phyloP scores from a whole-genome alignment of 2,888 invertebrate genomes.

The Pachymerium ferrugineum region DNA sequence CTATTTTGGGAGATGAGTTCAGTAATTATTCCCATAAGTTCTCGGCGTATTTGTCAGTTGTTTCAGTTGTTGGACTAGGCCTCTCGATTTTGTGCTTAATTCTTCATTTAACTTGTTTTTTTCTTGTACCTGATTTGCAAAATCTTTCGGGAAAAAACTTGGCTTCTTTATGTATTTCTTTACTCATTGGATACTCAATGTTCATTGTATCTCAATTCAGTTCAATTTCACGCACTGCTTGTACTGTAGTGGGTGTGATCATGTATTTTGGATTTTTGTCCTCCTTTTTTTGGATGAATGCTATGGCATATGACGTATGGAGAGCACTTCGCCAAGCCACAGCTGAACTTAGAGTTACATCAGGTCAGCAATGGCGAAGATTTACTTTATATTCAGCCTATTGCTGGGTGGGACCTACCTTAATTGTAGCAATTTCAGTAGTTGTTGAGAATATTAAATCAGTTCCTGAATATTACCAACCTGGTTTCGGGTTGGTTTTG shows the following conservation, averaged over 20 bases:
- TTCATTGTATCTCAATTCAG: slow-evolving; percentile 49
- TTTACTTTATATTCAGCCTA: slow-evolving; percentile 50
- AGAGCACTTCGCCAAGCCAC: slow-evolving; percentile 51
- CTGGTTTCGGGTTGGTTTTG: slow-evolving; percentile 49
- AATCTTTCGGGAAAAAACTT: slow-evolving; percentile 54
- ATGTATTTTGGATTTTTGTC: slow-evolving; percentile 53
- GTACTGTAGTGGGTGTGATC: slow-evolving; percentile 48
- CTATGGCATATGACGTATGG: slow-evolving; percentile 53
- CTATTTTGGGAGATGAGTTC: slow-evolving; percentile 40
- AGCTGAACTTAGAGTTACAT: slow-evolving; percentile 48
- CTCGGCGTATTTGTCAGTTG: slow-evolving; percentile 46
- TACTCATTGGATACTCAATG: slow-evolving; percentile 51
- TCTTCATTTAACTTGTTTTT: slow-evolving; percentile 50
- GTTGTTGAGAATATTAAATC: slow-evolving; percentile 44
- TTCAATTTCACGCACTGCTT: slow-evolving; percentile 41
- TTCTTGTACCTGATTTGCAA: slow-evolving; percentile 50
- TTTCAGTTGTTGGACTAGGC: slow-evolving; percentile 50
- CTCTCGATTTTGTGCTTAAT: slow-evolving; percentile 51
- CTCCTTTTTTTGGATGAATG: slow-evolving; percentile 55
- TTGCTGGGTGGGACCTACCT: slow-evolving; percentile 50
- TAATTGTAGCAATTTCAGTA: slow-evolving; percentile 45
- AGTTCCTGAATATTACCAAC: slow-evolving; percentile 42
- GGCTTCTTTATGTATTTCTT: slow-evolving; percentile 51
- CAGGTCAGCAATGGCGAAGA: slow-evolving; percentile 47
- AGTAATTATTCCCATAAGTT: slow-evolving; percentile 46